These are phyloP conservation scores for Rhinolophus ferrumequinum DNA, from an alignment of 2,113 vertebrate species.

Conservation along the genomic window DNA sequence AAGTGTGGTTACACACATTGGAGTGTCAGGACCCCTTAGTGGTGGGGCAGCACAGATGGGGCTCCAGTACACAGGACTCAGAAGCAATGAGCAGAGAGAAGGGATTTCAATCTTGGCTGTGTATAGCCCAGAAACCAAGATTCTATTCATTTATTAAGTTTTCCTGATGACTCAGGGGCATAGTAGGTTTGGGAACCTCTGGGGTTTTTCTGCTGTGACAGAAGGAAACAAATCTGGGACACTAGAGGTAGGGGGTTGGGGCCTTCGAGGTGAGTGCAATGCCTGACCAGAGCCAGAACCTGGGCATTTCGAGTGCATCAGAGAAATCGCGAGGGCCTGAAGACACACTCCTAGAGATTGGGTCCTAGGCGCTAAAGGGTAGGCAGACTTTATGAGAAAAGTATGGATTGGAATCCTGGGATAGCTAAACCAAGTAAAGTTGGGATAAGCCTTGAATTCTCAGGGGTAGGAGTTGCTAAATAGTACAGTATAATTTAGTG, in stretches of 20 bases:
- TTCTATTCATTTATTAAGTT: not conserved
- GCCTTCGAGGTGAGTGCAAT: fast-evolving
- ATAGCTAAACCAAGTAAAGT: slow-evolving; percentile 30
- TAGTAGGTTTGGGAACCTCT: not conserved
- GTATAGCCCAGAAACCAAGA: not conserved
- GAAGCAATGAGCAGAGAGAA: not conserved
- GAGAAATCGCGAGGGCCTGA: not conserved
- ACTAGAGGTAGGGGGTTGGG: not conserved
- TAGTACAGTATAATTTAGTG: slow-evolving; percentile 16
- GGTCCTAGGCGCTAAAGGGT: not conserved
- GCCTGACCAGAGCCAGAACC: not conserved
- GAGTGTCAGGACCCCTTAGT: not conserved
- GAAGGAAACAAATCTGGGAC: not conserved
- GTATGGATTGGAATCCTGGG: not conserved
- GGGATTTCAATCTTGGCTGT: not conserved
- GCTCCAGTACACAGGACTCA: not conserved
- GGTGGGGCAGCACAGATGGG: not conserved
- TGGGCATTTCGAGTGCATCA: not conserved
- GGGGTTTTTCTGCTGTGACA: not conserved
- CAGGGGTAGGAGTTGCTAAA: slow-evolving; percentile 15
- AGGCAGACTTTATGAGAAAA: not conserved
- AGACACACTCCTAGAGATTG: not conserved
- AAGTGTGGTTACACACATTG: not conserved
- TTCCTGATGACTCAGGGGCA: not conserved
- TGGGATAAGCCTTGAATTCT: slow-evolving; percentile 2